Percentiles rank a stretch among this genome's conserved stretches.
Conservation (phyloP, 2,888 invertebrate genomes). For the Apotomis turbidana region DNA sequence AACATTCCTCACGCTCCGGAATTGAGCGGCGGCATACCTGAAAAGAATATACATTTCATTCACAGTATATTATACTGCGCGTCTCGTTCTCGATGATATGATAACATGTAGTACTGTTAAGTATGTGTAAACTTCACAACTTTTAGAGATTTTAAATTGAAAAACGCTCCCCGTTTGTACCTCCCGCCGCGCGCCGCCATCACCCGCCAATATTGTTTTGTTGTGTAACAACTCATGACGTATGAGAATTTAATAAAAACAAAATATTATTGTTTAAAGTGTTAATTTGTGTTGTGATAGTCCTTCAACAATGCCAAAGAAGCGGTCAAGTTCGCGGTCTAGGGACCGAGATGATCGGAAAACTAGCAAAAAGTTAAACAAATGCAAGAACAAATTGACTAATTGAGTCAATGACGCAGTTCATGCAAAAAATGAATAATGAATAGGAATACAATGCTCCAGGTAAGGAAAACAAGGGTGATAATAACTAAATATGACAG, state of each 20-base stretch:
- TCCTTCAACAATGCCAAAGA: conserved; percentile 6
- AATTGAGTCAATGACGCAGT: conserved; percentile 5
- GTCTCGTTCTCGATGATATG: conserved; percentile 15
- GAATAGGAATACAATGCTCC: no score
- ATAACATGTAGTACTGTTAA: conserved; percentile 29
- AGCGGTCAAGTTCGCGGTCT: conserved; percentile 3
- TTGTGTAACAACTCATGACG: background rate
- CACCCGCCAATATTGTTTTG: background rate
- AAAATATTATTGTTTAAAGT: no score
- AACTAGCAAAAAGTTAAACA: background rate
- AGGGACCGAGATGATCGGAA: conserved; percentile 9
- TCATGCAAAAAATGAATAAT: no score
- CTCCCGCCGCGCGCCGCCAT: background rate
- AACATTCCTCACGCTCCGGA: no score
- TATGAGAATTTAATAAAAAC: background rate
- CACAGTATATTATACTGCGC: no score
- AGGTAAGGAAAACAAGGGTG: no score
- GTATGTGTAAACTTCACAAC: conserved; percentile 23
- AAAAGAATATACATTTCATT: no score
- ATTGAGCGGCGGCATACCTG: no score
- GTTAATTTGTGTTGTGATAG: background rate
- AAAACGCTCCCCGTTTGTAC: background rate
- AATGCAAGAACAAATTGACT: conserved; percentile 15
- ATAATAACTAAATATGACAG: conserved; percentile 7
- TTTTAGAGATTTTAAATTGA: background rate